Percentiles rank a stretch among this genome's conserved stretches.
Conservation (phyloP, 2,113 vertebrate genomes). For the Channa maculata region DNA sequence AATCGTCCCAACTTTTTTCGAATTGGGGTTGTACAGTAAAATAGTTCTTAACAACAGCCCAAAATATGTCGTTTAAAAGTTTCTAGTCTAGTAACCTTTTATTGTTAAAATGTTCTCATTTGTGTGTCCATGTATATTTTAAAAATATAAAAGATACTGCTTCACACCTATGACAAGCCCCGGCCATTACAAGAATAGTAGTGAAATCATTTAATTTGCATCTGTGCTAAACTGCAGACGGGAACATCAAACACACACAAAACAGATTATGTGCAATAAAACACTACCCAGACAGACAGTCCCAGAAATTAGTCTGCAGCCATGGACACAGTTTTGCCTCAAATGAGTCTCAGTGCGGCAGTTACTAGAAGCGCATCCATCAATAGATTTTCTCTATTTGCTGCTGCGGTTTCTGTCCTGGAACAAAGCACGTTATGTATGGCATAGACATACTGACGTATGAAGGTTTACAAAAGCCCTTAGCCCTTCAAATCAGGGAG, state of each 20-base stretch:
- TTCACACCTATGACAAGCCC: not conserved
- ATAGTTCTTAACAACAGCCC: too few species aligned
- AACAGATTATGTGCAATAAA: not conserved
- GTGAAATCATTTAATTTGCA: not conserved
- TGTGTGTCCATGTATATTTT: too few species aligned
- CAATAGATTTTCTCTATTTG: not conserved
- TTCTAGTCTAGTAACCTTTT: too few species aligned
- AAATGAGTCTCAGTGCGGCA: slow-evolving; percentile 15
- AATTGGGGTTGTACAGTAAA: too few species aligned
- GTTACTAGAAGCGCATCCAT: slow-evolving; percentile 7
- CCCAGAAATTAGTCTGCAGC: not conserved
- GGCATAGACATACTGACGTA: slow-evolving; percentile 19
- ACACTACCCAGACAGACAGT: not conserved
- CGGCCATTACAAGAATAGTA: not conserved
- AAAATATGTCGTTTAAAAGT: too few species aligned
- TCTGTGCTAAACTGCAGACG: slow-evolving; percentile 5
- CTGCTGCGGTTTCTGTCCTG: slow-evolving; percentile 12
- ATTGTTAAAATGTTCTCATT: too few species aligned
- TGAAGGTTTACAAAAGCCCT: slow-evolving; percentile 23
- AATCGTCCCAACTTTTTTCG: too few species aligned
- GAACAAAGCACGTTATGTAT: slow-evolving; percentile 33
- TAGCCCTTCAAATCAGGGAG: not conserved
- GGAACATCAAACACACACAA: slow-evolving; percentile 11
- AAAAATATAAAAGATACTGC: too few species aligned
- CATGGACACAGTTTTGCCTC: not conserved